Evolutionary conservation across 2,888 invertebrate genomes (phyloP).

Genomic region (Polydrusus pterygomalis): DNA sequence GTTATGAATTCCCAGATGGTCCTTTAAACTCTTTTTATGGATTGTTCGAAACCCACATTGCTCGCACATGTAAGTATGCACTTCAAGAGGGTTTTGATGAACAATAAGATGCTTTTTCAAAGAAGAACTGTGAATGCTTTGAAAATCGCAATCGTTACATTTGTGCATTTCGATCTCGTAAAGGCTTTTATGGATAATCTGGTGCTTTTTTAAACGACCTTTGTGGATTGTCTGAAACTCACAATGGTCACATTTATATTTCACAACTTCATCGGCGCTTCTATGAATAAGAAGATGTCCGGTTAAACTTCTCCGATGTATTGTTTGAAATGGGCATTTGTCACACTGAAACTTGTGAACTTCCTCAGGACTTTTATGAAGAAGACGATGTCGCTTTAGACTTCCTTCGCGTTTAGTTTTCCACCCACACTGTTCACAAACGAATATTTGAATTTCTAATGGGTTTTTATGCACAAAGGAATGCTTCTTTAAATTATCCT

Average conservation of each 20-base stretch:
- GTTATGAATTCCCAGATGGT: constrained; percentile 9
- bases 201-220: constrained; percentile 4
- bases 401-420: constrained; percentile 1
- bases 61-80: constrained; percentile 3
- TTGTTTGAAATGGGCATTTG: constrained; percentile 2
- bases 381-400: constrained; percentile 11
- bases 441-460: background rate
- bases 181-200: constrained; percentile 3
- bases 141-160: constrained; percentile 1
- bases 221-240: constrained; percentile 5
- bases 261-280: constrained; percentile 6
- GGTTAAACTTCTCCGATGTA: constrained; percentile 7
- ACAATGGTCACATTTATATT: constrained; percentile 5
- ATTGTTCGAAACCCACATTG: constrained; percentile 3
- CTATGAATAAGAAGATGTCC: constrained; percentile 6
- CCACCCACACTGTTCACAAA: background rate
- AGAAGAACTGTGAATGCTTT: constrained; percentile 8
- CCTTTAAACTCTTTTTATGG: constrained; percentile 14
- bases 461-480: constrained; percentile 7
- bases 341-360: constrained; percentile 7
- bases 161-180: constrained; percentile 1
- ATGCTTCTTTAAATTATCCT: constrained; percentile 7
- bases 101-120: constrained; percentile 5
- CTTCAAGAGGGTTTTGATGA: background rate
- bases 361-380: constrained; percentile 1